These are phyloP conservation scores for Cheilosia vulpina DNA, from an alignment of 2,888 invertebrate species.

Conservation along the genomic window DNA sequence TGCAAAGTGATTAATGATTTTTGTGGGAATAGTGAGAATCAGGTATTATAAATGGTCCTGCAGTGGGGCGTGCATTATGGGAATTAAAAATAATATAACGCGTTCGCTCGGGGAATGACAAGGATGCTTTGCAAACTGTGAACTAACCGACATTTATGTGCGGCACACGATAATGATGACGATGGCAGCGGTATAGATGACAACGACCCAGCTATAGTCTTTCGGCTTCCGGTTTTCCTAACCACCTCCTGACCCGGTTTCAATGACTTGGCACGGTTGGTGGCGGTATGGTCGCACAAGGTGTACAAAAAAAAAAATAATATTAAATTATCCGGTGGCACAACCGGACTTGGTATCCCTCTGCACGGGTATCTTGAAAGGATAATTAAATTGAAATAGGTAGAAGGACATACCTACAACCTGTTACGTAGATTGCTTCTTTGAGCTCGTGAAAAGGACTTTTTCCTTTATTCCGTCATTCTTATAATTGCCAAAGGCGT, in stretches of 20 bases:
- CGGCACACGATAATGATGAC: slow-evolving; percentile 51
- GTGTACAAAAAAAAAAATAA: slow-evolving; percentile 13
- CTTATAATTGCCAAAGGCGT: slow-evolving; percentile 21
- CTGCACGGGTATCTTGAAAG: slow-evolving; percentile 49
- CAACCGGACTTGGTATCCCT: background rate
- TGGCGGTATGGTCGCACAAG: background rate
- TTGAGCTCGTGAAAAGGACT: slow-evolving; percentile 50
- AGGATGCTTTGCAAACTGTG: slow-evolving; percentile 49
- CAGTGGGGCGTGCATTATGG: slow-evolving; percentile 72
- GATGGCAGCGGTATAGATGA: slow-evolving; percentile 15
- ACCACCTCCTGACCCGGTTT: slow-evolving; percentile 53
- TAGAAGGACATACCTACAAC: slow-evolving; percentile 58
- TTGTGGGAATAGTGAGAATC: slow-evolving; percentile 69
- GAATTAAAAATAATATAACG: slow-evolving; percentile 67
- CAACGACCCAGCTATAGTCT: slow-evolving; percentile 19
- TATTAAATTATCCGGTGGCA: slow-evolving; percentile 32
- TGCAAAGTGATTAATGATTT: slow-evolving; percentile 75
- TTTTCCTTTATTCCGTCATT: background rate
- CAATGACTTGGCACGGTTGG: slow-evolving; percentile 30
- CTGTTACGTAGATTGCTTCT: slow-evolving; percentile 69
- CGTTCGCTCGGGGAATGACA: slow-evolving; percentile 38
- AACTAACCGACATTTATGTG: slow-evolving; percentile 71
- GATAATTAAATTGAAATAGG: slow-evolving; percentile 72
- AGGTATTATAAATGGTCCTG: slow-evolving; percentile 73
- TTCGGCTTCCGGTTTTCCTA: slow-evolving; percentile 14